phyloP scores from a whole-genome alignment of 1,140 invertebrate genomes.

The Wiebesia pumilae region DNA sequence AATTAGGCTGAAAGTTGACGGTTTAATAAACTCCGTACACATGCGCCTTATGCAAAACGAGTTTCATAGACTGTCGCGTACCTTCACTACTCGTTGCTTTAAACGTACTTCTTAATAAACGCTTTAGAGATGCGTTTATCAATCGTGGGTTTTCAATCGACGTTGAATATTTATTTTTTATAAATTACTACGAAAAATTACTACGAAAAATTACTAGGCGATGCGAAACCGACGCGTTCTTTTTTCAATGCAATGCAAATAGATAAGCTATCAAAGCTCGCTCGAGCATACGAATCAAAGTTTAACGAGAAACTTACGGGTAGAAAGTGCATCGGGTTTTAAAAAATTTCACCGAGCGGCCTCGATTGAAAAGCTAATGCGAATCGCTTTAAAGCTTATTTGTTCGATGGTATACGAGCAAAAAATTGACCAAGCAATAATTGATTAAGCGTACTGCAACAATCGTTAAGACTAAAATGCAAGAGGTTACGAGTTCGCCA shows the following conservation, averaged over 20 bases:
- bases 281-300: not conserved
- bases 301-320: no score
- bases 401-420: no score
- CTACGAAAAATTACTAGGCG: no score
- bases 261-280: not conserved
- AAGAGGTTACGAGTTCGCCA: no score
- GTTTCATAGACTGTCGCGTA: not conserved
- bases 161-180: not conserved
- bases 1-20: conserved; percentile 12
- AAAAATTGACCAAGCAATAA: no score
- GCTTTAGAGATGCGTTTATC: not conserved
- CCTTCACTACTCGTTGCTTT: not conserved
- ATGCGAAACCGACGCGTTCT: no score
- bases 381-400: not conserved
- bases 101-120: not conserved
- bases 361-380: not conserved
- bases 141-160: not conserved
- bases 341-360: no score
- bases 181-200: no score
- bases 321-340: no score
- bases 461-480: no score
- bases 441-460: no score
- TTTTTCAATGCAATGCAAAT: no score
- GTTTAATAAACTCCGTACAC: conserved; percentile 2
- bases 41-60: not conserved